phyloP scores from a whole-genome alignment of 2,113 vertebrate genomes.

The Turnix velox region DNA sequence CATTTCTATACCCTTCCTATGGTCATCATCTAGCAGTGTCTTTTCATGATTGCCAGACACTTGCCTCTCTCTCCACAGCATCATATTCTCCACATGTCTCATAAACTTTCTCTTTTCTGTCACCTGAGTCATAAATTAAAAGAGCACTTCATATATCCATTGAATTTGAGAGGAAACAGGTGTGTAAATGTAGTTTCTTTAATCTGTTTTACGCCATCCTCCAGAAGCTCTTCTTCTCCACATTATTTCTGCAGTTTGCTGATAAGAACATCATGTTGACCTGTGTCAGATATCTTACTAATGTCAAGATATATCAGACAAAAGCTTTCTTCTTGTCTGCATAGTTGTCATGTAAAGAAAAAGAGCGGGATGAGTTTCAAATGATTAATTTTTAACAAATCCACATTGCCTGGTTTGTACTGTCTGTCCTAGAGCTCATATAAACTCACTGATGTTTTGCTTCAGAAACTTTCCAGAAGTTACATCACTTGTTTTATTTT shows the following conservation, averaged over 20 bases:
- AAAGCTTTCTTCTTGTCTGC: not conserved
- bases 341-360: not conserved
- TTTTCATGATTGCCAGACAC: no score
- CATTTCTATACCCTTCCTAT: not conserved
- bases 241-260: not conserved
- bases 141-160: not conserved
- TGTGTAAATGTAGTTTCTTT: not conserved
- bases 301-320: not conserved
- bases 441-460: not conserved
- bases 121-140: not conserved
- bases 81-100: not conserved
- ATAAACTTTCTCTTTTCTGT: not conserved
- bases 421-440: not conserved
- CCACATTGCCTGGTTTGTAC: not conserved
- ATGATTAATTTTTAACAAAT: not conserved
- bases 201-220: not conserved
- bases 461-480: not conserved
- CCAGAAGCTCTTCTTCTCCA: not conserved
- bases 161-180: not conserved
- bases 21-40: not conserved
- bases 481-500: not conserved
- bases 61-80: not conserved
- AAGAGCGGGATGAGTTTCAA: not conserved
- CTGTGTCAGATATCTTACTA: not conserved
- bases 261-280: not conserved